Percentiles rank a stretch among this genome's conserved stretches.
These are phyloP conservation scores for Branchellion lobata DNA, from an alignment of 2,888 invertebrate genomes.

Conservation along the genomic window DNA sequence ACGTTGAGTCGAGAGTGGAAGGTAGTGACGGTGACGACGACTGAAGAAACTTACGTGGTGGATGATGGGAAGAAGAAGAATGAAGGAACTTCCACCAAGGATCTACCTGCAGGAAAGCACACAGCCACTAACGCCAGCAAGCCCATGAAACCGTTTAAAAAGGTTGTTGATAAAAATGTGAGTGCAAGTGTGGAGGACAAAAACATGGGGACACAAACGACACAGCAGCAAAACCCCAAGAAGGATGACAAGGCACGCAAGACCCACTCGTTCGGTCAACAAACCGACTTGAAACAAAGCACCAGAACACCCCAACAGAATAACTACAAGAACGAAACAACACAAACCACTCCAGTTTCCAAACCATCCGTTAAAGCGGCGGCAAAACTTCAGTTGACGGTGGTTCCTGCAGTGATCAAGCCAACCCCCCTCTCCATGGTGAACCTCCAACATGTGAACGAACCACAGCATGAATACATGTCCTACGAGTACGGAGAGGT, in stretches of 20 bases:
- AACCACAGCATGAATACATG: not conserved
- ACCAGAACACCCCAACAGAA: not conserved
- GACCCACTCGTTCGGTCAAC: not conserved
- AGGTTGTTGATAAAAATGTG: not conserved
- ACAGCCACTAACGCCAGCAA: too few relatives aligned
- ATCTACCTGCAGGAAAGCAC: not conserved
- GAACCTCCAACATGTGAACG: not conserved
- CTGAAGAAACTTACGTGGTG: constrained; percentile 41
- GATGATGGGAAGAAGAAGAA: not conserved
- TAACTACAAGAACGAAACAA: not conserved
- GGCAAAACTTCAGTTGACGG: not conserved
- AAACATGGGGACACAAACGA: not conserved
- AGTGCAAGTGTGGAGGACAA: not conserved
- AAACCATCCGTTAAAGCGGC: not conserved
- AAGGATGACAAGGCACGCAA: not conserved
- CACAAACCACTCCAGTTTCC: not conserved
- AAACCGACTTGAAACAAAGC: not conserved
- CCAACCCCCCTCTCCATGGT: not conserved
- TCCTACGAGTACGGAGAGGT: not conserved
- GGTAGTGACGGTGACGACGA: constrained; percentile 18
- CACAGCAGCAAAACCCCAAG: not conserved
- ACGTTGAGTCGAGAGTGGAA: constrained; percentile 25
- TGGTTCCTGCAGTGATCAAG: not conserved
- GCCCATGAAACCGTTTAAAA: not conserved
- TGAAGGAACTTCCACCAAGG: constrained; percentile 4